phyloP scores from a whole-genome alignment of 2,888 invertebrate species.

The Tortricodes alternella region DNA sequence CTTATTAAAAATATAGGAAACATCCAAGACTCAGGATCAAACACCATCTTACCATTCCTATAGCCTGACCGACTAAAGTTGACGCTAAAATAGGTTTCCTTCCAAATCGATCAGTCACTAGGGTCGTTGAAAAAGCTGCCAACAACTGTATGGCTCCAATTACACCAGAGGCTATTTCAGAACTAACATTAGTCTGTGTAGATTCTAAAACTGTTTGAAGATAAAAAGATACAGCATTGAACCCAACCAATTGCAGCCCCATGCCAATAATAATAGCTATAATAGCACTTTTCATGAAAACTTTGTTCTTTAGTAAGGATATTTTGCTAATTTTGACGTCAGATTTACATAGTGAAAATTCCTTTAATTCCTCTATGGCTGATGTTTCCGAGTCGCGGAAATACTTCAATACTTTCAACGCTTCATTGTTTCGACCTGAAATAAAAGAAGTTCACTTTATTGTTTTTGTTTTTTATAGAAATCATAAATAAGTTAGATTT shows the following conservation, averaged over 20 bases:
- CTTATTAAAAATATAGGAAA: too few species aligned
- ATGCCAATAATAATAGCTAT: constrained; percentile 33
- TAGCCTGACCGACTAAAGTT: constrained; percentile 43
- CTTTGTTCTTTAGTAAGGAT: constrained; percentile 35
- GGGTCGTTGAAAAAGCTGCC: constrained; percentile 37
- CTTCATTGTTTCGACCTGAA: constrained; percentile 35
- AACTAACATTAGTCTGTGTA: constrained; percentile 39
- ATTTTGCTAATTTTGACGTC: constrained; percentile 30
- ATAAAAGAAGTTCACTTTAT: not conserved
- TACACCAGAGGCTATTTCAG: constrained; percentile 41
- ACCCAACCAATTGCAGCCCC: constrained; percentile 35
- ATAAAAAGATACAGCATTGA: constrained; percentile 41
- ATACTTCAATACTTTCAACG: constrained; percentile 25
- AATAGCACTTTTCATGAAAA: constrained; percentile 34
- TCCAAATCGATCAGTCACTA: constrained; percentile 47
- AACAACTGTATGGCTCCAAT: constrained; percentile 41
- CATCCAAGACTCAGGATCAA: too few species aligned
- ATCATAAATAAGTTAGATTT: not conserved
- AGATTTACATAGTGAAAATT: constrained; percentile 21
- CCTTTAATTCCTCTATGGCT: constrained; percentile 34
- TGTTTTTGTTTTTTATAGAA: too few species aligned
- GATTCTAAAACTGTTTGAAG: constrained; percentile 43
- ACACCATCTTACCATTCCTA: constrained; percentile 48
- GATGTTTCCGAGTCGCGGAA: constrained; percentile 29
- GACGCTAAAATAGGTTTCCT: constrained; percentile 45